Evolutionary conservation across 1,140 invertebrate species (phyloP), one percentile per base, ranked within the genome.

Genomic region (Penaeus vannamei): DNA sequence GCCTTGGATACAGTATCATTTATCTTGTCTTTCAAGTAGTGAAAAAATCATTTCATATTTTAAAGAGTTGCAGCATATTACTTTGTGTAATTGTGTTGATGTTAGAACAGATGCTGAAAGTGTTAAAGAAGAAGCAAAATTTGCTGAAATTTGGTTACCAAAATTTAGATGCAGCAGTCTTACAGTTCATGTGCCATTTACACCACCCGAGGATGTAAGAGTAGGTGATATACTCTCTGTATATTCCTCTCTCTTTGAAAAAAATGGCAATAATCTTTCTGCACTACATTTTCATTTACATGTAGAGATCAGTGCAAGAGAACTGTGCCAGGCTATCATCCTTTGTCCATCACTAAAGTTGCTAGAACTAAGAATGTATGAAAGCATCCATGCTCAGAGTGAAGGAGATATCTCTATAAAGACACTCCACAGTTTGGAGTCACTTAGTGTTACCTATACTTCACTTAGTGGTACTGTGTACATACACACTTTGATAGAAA

Each of bases 61-160:
- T 29, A 72, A 26, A 12, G 29, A 85, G n/a, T 23, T 85, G 19
- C 84, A 85, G 46, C 84, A 85, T 22, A 32, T 85, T 69, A 85
- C 84, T 32, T 53, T 85, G 12, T 85, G 66, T 32, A 66, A 85
- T 77, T 72, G 72, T 76, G 46, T 53, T 32, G 62, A 64, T 23
- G 59, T 60, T 22, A 22, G 72, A 12, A 72, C 59, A 77, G 59
- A 42, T 85, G 84, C 46, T 36, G 72, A 60, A 61, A 77, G 36
- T 17, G 60, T 59, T 81, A n/a, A 60, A 42, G 79, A 81, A 42
- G n/a, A 81, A 59, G 46, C 79, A 14, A 81, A 77, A 22, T 85
- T 85, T 77, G 84, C 84, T 10, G 72, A 61, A 61, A 77, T 77
- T 23, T 85, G 84, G 84, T 60, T 85, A 22, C 84, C 84, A 77